Base-by-base conservation (phyloP, 2,888 invertebrate genomes). In the Cordilura impudica region DNA sequence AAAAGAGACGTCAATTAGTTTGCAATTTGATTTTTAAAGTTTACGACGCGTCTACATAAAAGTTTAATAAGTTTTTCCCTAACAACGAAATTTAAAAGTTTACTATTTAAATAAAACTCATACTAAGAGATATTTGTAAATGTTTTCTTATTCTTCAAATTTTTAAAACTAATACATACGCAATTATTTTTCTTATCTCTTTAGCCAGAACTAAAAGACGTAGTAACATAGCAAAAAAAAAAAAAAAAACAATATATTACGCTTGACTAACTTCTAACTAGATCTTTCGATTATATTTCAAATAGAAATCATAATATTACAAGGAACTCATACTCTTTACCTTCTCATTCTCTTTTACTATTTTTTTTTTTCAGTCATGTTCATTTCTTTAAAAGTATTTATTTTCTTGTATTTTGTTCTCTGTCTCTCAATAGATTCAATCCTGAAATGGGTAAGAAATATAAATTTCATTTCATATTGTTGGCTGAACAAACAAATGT, bases 401-500 rank as follows among this genome's bases (percentile, higher is more conserved):
- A 5, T 21, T 58, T 51, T 73, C 53, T 61, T 26, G 14, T 21
- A 26, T 23, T 58, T 60, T 7, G 65, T 51, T 31, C 23, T 35
- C 14, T 45, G 4, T 31, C 45, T 56, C 23, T 56, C 31, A 16
- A 23, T 54, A 35, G 71, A 67, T 61, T 67, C 45, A 76, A 70
- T 29, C 51, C 14, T 51, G 16, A 29, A 35, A 51, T 29, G 2
- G 63, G 7, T 56, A 63, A 51, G 49, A 58, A n/a, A 65, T 65
- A 69, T 65, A 58, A 78, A 69, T 73, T 78, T 45, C 73, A 63
- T 69, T 78, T 78, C 69, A 66, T 71, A 21, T 78, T 78, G 81
- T 81, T 81, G 81, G 56, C 78, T 70, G 60, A 82, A 77, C 78
- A 81, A 77, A 76, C 74, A 82, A 81, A 82, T 75, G 74, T 81